phyloP scores from a whole-genome alignment of 2,888 invertebrate genomes.

The Cerastoderma edule region DNA sequence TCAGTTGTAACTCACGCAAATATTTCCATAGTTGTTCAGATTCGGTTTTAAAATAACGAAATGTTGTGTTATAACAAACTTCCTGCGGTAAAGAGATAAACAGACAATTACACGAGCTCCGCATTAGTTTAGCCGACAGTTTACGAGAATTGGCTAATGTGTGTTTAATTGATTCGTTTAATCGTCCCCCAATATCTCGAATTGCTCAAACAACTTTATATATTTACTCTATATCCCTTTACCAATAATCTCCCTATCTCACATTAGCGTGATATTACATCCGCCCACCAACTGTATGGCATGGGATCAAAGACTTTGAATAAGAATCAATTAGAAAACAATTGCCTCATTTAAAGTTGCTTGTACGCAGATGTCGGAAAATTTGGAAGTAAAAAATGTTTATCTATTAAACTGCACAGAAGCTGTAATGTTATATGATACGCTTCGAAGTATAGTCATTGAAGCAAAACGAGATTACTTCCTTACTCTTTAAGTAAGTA shows the following conservation, averaged over 20 bases:
- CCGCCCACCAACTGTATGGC: not conserved
- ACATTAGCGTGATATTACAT: not conserved
- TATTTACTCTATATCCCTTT: slow-evolving; percentile 19
- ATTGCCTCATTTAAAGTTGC: not conserved
- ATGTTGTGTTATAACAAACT: no score
- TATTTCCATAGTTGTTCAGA: no score
- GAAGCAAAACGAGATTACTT: no score
- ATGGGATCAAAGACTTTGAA: not conserved
- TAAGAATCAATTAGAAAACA: slow-evolving; percentile 1
- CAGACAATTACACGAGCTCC: no score
- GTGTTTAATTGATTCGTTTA: slow-evolving; percentile 5
- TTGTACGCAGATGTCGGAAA: not conserved
- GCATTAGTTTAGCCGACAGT: no score
- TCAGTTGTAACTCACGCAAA: no score
- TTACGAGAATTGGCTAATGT: no score
- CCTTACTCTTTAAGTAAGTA: no score
- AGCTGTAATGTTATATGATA: no score
- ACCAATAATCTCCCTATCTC: slow-evolving; percentile 1
- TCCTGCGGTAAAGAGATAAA: no score
- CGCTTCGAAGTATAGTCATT: no score
- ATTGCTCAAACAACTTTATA: slow-evolving; percentile 10
- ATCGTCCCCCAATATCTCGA: slow-evolving; percentile 2
- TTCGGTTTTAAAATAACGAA: no score
- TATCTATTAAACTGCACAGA: not conserved
- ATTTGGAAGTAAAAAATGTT: not conserved